These are phyloP conservation scores for Ondatra zibethicus DNA, from an alignment of 2,113 vertebrate species.

Conservation along the genomic window DNA sequence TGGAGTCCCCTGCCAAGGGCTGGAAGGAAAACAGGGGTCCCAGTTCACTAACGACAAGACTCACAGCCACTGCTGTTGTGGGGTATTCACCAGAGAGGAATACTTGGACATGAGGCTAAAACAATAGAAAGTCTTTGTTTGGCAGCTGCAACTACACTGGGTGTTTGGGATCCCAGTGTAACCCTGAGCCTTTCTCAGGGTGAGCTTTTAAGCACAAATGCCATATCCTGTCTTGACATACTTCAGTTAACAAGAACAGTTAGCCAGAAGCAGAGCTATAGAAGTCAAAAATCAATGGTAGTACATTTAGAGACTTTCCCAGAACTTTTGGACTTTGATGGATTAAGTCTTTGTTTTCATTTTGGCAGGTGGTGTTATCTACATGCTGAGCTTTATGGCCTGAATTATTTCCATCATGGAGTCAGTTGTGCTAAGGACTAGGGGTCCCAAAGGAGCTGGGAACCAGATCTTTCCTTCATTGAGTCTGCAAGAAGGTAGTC, in stretches of 20 bases:
- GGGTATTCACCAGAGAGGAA: background rate
- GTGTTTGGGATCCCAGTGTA: background rate
- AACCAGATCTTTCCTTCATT: background rate
- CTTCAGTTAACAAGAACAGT: background rate
- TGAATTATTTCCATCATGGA: background rate
- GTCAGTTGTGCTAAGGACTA: background rate
- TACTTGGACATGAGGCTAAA: background rate
- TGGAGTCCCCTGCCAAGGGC: background rate
- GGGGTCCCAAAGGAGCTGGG: background rate
- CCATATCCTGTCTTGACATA: background rate
- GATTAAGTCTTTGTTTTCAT: background rate
- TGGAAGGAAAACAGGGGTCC: background rate
- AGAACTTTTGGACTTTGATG: background rate
- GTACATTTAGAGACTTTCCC: background rate
- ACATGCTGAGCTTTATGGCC: background rate
- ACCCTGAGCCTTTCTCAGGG: background rate
- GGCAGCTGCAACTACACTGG: background rate
- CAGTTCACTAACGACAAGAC: background rate
- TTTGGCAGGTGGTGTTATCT: background rate
- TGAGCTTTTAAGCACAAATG: background rate
- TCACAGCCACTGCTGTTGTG: background rate
- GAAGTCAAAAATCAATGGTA: background rate
- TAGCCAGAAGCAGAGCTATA: background rate
- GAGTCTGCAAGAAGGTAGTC: background rate
- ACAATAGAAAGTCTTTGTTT: background rate